Percentiles rank a stretch among this genome's conserved stretches.
These are phyloP conservation scores for Eunapius fragilis DNA, from an alignment of 37 sponge, comb jelly and placozoan species.

Conservation along the genomic window DNA sequence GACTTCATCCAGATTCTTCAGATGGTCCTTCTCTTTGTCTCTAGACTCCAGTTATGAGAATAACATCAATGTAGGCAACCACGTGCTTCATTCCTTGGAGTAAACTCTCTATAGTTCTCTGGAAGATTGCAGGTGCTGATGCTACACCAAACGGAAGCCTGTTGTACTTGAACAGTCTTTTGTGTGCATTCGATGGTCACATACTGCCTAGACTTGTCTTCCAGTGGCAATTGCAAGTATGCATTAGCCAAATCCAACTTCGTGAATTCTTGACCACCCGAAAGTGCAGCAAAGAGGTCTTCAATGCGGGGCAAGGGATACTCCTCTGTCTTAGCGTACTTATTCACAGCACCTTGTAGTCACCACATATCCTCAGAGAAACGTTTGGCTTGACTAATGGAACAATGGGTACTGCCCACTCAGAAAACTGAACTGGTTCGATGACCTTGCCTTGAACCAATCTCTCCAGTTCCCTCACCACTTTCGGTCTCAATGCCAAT, in stretches of 20 bases:
- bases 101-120: slow-evolving; percentile 37
- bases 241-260: slow-evolving; percentile 48
- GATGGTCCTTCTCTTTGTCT: slow-evolving; percentile 4
- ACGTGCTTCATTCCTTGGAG: slow-evolving; percentile 32
- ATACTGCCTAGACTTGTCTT: slow-evolving; percentile 17
- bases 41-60: slow-evolving; percentile 29
- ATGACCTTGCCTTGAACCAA: slow-evolving; percentile 34
- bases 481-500: slow-evolving; percentile 46
- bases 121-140: slow-evolving; percentile 49
- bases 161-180: slow-evolving; percentile 47
- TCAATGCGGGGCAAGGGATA: slow-evolving; percentile 52
- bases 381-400: slow-evolving; percentile 42
- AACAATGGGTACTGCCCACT: slow-evolving; percentile 61
- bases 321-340: slow-evolving; percentile 6
- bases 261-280: slow-evolving; percentile 40
- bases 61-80: slow-evolving; percentile 34
- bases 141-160: slow-evolving; percentile 50
- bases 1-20: slow-evolving; percentile 25
- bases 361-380: slow-evolving; percentile 55
- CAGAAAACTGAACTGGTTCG: slow-evolving; percentile 33
- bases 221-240: slow-evolving; percentile 35
- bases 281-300: slow-evolving; percentile 33
- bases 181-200: slow-evolving; percentile 46
- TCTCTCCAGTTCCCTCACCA: slow-evolving; percentile 37
- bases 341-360: slow-evolving; percentile 50